Conservation (phyloP, 2,888 invertebrate genomes). For the Lithophane socia region DNA sequence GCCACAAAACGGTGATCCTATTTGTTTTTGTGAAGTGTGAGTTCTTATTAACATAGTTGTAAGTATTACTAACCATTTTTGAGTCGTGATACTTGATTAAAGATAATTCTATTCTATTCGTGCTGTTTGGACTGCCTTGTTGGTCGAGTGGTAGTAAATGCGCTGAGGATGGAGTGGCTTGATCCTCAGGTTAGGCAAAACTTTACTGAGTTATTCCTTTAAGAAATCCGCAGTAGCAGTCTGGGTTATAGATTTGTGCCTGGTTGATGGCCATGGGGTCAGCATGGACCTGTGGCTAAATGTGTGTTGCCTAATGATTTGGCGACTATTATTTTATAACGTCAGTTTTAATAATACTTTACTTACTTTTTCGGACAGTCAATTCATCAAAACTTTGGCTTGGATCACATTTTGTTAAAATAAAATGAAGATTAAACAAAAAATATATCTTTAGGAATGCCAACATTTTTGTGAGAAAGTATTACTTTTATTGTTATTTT, state of each 20-base stretch:
- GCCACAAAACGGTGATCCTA: too few relatives aligned
- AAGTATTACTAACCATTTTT: too few relatives aligned
- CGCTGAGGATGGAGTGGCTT: neutral
- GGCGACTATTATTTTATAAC: neutral
- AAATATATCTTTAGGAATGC: slow-evolving; percentile 59
- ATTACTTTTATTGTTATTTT: slow-evolving; percentile 23
- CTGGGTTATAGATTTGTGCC: neutral
- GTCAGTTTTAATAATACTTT: neutral
- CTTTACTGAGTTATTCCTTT: neutral
- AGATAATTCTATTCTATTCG: neutral
- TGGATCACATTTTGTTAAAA: slow-evolving; percentile 73
- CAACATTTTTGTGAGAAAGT: slow-evolving; percentile 62
- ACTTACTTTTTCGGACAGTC: slow-evolving; percentile 80
- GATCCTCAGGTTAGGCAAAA: too few relatives aligned
- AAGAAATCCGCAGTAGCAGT: neutral
- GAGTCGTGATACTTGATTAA: too few relatives aligned
- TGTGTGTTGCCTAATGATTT: neutral
- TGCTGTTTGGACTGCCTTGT: neutral
- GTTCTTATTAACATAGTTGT: too few relatives aligned
- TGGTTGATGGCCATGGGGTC: neutral
- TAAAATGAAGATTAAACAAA: slow-evolving; percentile 65
- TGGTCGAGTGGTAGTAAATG: neutral
- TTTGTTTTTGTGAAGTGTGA: too few relatives aligned
- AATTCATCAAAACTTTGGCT: slow-evolving; percentile 66
- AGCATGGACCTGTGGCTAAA: neutral